Conservation (phyloP, 2,888 invertebrate species). For the Aplocera efformata region DNA sequence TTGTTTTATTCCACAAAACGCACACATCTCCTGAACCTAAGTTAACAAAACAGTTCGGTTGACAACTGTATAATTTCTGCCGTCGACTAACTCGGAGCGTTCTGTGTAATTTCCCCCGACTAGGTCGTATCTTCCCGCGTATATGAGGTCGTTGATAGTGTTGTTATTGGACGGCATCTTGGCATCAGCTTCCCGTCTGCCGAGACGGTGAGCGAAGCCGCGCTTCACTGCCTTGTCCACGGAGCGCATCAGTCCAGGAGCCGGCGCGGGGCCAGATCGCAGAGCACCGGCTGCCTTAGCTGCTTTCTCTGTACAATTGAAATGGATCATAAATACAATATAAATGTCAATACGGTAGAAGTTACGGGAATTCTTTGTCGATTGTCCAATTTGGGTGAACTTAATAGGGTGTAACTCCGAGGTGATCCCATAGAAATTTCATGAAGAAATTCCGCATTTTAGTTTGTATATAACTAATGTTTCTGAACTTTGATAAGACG, state of each 20-base stretch:
- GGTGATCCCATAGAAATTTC: no score
- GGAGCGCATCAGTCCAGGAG: constrained; percentile 43
- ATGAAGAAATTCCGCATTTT: no score
- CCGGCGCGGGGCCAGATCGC: constrained; percentile 33
- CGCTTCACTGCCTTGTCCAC: constrained; percentile 45
- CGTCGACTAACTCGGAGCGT: no score
- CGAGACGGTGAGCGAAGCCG: constrained; percentile 46
- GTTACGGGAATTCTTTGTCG: no score
- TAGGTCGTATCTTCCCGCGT: neutral
- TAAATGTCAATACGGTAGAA: no score
- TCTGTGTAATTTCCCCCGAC: constrained; percentile 18
- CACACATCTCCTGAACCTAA: no score
- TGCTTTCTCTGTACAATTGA: constrained; percentile 40
- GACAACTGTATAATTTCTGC: neutral
- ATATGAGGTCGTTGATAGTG: constrained; percentile 21
- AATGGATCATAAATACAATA: no score
- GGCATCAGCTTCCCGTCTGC: constrained; percentile 41
- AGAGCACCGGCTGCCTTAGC: constrained; percentile 47
- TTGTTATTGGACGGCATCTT: constrained; percentile 33
- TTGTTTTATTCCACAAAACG: constrained; percentile 21
- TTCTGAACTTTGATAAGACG: no score
- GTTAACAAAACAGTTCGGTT: constrained; percentile 4
- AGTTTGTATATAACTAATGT: no score
- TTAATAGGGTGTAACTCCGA: no score
- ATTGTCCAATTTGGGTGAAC: no score